Conservation (phyloP, 2,113 vertebrate genomes). For the Micronisus gabar region DNA sequence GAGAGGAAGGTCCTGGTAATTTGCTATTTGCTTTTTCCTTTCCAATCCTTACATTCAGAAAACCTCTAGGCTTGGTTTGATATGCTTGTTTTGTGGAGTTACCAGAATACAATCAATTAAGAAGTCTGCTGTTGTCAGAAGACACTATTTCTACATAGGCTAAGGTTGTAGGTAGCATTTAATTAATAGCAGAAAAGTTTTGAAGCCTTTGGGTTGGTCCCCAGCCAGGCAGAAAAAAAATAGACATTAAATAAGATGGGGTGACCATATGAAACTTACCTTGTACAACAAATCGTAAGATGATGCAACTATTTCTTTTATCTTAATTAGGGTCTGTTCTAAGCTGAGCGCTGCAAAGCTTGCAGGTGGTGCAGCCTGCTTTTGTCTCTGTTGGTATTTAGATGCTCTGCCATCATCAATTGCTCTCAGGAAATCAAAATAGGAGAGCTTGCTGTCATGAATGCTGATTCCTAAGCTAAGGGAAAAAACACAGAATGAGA, state of each 20-base stretch:
- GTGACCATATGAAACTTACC: slow-evolving; percentile 29
- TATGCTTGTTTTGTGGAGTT: not conserved
- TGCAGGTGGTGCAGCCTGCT: slow-evolving; percentile 5
- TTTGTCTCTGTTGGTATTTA: not conserved
- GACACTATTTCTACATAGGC: not conserved
- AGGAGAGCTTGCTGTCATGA: slow-evolving; percentile 54
- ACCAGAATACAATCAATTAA: not conserved
- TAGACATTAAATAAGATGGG: not conserved
- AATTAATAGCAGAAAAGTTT: not conserved
- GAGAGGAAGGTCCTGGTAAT: not conserved
- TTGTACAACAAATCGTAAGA: slow-evolving; percentile 38
- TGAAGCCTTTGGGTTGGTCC: not conserved
- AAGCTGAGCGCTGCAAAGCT: slow-evolving; percentile 43
- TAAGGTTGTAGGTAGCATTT: not conserved
- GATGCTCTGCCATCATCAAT: slow-evolving; percentile 34
- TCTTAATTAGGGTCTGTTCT: slow-evolving; percentile 38
- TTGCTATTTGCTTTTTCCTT: not conserved
- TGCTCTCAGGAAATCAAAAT: slow-evolving; percentile 71
- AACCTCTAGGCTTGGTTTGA: not conserved
- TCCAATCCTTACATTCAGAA: not conserved
- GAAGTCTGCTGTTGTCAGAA: not conserved
- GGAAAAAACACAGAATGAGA: slow-evolving; percentile 28
- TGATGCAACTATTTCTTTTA: slow-evolving; percentile 47
- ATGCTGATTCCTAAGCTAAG: slow-evolving; percentile 64
- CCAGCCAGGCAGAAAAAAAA: not conserved